A percentile compares a stretch with the other conserved stretches of the same genome.
Conservation (phyloP, 2,888 invertebrate species). For the Eupithecia subumbrata region DNA sequence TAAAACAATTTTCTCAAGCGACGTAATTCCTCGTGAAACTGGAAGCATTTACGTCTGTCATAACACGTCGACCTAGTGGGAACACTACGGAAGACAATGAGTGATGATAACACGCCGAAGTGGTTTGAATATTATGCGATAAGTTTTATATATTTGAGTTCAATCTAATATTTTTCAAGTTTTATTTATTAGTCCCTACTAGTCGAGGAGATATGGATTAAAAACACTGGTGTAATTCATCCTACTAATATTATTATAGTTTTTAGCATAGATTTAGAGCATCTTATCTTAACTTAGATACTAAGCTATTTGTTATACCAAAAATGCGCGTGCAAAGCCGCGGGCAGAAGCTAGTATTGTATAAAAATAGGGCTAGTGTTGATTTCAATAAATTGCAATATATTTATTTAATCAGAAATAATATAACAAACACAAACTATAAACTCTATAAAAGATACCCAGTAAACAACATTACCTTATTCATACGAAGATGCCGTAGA, state of each 20-base stretch:
- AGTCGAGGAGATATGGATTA: background rate
- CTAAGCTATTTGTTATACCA: too few relatives aligned
- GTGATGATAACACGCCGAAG: background rate
- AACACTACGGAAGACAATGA: constrained; percentile 21
- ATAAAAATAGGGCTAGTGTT: background rate
- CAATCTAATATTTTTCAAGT: background rate
- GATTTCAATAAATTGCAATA: too few relatives aligned
- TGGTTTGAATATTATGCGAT: background rate
- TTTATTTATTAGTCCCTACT: too few relatives aligned
- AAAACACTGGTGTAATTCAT: background rate
- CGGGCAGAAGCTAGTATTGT: too few relatives aligned
- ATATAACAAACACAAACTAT: too few relatives aligned
- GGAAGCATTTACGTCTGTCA: constrained; percentile 22
- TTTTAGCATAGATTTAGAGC: too few relatives aligned
- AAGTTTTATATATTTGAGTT: background rate
- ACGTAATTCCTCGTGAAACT: constrained; percentile 16
- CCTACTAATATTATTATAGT: too few relatives aligned
- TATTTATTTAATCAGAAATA: too few relatives aligned
- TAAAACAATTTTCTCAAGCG: constrained; percentile 20
- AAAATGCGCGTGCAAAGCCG: too few relatives aligned
- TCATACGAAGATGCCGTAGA: background rate
- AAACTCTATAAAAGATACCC: too few relatives aligned
- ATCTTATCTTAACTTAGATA: too few relatives aligned
- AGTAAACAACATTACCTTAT: background rate
- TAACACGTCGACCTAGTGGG: constrained; percentile 21